These are phyloP conservation scores for Deilephila elpenor DNA, from an alignment of 2,888 invertebrate genomes.

Conservation along the genomic window DNA sequence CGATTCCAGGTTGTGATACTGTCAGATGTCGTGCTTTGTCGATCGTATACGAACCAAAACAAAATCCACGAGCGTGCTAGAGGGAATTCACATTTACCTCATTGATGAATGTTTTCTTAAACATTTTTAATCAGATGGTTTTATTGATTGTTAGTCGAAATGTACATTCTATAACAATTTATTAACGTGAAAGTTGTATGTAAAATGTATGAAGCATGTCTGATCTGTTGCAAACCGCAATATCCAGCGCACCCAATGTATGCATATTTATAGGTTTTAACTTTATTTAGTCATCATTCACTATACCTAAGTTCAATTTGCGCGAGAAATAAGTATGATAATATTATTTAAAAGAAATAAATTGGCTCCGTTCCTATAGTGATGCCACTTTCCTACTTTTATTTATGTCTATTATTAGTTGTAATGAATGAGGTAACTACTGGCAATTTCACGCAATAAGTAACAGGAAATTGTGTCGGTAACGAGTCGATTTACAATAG, in stretches of 20 bases:
- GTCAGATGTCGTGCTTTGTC: background rate
- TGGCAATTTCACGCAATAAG: constrained; percentile 29
- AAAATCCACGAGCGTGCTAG: background rate
- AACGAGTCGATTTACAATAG: constrained; percentile 21
- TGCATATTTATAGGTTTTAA: constrained; percentile 76
- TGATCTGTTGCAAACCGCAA: constrained; percentile 30
- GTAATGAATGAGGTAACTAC: constrained; percentile 60
- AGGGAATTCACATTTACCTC: background rate
- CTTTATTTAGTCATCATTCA: constrained; percentile 83
- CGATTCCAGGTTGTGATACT: constrained; percentile 58
- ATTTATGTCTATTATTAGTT: constrained; percentile 78
- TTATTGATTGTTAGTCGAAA: constrained; percentile 25
- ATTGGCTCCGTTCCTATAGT: constrained; percentile 80
- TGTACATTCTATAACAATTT: constrained; percentile 9
- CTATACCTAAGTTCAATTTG: constrained; percentile 76
- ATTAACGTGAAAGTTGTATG: constrained; percentile 9
- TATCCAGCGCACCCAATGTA: constrained; percentile 55
- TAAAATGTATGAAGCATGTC: constrained; percentile 30
- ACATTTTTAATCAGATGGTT: background rate
- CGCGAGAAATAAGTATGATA: constrained; percentile 65
- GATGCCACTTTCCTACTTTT: constrained; percentile 75
- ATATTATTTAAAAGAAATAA: constrained; percentile 58
- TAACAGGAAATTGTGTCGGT: constrained; percentile 26
- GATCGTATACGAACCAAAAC: background rate
- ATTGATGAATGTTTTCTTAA: background rate